Base-by-base conservation (phyloP, 2,888 invertebrate species). In the Drosophila robusta region DNA sequence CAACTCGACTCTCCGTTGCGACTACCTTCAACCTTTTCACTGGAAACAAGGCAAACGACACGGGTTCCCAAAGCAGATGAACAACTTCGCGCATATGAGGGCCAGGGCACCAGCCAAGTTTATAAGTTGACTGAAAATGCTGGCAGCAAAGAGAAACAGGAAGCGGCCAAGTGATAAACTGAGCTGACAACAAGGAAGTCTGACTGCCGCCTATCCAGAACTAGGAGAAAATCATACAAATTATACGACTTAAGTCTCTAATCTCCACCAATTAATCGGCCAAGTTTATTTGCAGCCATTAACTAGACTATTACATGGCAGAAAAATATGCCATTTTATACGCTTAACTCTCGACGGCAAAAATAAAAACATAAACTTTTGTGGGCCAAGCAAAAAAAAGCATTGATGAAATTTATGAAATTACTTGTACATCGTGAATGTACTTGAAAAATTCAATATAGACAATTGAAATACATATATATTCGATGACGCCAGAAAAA, bases 241-340 rank as follows among this genome's bases (percentile, higher is more conserved):
- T 39, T 67, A 29, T 65, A 55, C 52, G 47, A 60, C 44, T 70
- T 24, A 22, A 51, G 60, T 45, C 68, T 56, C 41, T 76, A 70
- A 90, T 90, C 90, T 80, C 14, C 12, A 38, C 49, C 84, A 67
- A 79, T 89, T 87, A 79, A 90, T 90, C 90, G 78, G 58, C 52
- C 32, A 67, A 65, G 80, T 75, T 75, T 73, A 79, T 82, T 62
- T 50, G 41, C 24, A 42, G 56, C 47, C 47, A 49, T 52, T 45
- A 69, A 60, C 47, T 24, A 51, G 34, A 63, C 78, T 67, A 81
- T 80, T 80, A 76, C 76, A 50, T 34, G 38, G 42, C 46, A 24
- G 11, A 18, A 29, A 46, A 58, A 36, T 29, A 32, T 18, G 34
- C 41, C 9, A 45, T 34, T 39, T 8, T 44, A 45, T 45, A 16